Conservation (phyloP, 2,113 vertebrate species). For the Todiramphus saurophagus region DNA sequence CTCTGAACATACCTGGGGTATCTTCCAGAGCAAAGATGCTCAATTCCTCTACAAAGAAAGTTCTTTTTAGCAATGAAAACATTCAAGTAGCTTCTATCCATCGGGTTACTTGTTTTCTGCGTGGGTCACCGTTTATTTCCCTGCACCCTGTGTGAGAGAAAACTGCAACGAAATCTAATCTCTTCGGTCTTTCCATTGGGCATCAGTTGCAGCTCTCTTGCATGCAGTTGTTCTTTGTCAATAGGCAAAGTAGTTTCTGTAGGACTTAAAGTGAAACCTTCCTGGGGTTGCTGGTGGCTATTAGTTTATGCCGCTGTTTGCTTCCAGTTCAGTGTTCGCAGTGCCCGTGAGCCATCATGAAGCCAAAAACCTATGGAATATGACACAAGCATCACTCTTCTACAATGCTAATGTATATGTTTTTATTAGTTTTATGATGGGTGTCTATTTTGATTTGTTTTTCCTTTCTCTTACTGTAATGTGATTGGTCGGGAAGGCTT, state of each 20-base stretch:
- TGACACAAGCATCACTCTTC: not conserved
- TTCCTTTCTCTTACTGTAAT: not conserved
- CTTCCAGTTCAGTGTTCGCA: slow-evolving; percentile 2
- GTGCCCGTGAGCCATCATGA: slow-evolving; percentile 1
- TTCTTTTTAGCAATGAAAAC: not conserved
- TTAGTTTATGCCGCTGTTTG: not conserved
- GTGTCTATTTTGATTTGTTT: slow-evolving; percentile 10
- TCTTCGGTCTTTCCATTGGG: not conserved
- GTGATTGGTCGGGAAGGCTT: slow-evolving; percentile 11
- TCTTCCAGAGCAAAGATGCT: slow-evolving; percentile 27
- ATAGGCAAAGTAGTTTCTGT: not conserved
- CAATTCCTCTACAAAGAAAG: not conserved
- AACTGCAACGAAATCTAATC: slow-evolving; percentile 10
- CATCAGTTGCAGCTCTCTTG: not conserved
- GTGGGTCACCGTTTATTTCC: slow-evolving; percentile 6
- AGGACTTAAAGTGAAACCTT: not conserved
- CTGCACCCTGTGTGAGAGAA: not conserved
- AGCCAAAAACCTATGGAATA: not conserved
- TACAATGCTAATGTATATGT: slow-evolving; percentile 31
- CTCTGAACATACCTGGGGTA: slow-evolving; percentile 13
- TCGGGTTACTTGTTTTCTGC: not conserved
- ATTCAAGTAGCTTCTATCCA: not conserved
- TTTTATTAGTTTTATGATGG: slow-evolving; percentile 26
- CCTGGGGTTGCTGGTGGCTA: not conserved
- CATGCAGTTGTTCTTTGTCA: not conserved